A percentile compares a stretch with the other conserved stretches of the same genome.
Conservation (phyloP, 2,797 vertebrate genomes). For the Ispidina lecontei region DNA sequence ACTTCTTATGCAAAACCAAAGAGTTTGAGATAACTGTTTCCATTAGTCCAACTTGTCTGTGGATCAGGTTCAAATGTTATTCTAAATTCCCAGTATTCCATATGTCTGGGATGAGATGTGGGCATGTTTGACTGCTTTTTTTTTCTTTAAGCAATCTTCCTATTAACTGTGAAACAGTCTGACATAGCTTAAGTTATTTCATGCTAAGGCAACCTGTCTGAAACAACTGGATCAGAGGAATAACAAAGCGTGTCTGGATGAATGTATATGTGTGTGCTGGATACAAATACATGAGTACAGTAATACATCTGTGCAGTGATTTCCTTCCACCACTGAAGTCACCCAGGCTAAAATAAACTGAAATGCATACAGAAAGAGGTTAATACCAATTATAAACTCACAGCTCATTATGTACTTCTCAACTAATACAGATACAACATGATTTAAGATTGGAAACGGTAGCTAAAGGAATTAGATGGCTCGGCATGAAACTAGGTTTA, state of each 20-base stretch:
- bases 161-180: neutral
- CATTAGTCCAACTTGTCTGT: neutral
- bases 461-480: conserved; percentile 84
- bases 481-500: conserved; percentile 79
- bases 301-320: neutral
- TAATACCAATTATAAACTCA: conserved; percentile 76
- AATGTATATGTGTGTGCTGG: neutral
- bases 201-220: neutral
- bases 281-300: neutral
- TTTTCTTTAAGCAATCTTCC: neutral
- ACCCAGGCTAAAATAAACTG: neutral
- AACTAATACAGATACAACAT: conserved; percentile 78
- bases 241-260: neutral
- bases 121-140: neutral
- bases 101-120: neutral
- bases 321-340: neutral
- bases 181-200: neutral
- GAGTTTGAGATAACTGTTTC: neutral
- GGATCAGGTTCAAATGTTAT: neutral
- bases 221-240: neutral
- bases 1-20: neutral
- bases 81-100: neutral
- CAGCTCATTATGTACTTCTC: conserved; percentile 73
- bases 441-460: conserved; percentile 79
- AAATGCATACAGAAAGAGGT: conserved; percentile 56